Conservation (phyloP, 2,113 vertebrate genomes). For the Halcyon malimbica region DNA sequence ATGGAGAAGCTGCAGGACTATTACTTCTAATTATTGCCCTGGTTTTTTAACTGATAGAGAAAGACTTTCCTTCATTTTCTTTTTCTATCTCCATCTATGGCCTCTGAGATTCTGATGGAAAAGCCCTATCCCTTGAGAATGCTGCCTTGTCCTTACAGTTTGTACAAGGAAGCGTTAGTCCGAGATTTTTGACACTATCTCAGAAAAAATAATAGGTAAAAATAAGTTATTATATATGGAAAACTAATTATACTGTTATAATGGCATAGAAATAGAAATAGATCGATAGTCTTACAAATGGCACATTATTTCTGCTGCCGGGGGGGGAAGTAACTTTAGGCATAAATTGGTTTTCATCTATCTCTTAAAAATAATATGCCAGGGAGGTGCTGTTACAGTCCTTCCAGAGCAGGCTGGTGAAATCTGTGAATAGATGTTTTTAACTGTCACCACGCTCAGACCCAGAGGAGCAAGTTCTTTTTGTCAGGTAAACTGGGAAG, state of each 20-base stretch:
- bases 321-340: too few relatives aligned
- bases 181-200: background rate
- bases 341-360: background rate
- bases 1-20: background rate
- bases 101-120: background rate
- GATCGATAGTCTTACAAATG: background rate
- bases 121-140: background rate
- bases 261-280: background rate
- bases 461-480: background rate
- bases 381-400: background rate
- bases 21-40: background rate
- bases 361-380: background rate
- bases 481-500: background rate
- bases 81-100: background rate
- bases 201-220: background rate
- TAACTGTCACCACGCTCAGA: background rate
- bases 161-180: rapidly evolving
- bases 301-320: background rate
- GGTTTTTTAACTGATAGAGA: background rate
- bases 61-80: background rate
- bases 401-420: background rate
- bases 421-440: background rate
- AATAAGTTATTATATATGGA: background rate
- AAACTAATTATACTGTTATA: background rate
- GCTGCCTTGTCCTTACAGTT: background rate